Evolutionary conservation across 1,140 invertebrate species (phyloP), one percentile per base, ranked within the genome.

Genomic region (Drosophila kurseongensis): DNA sequence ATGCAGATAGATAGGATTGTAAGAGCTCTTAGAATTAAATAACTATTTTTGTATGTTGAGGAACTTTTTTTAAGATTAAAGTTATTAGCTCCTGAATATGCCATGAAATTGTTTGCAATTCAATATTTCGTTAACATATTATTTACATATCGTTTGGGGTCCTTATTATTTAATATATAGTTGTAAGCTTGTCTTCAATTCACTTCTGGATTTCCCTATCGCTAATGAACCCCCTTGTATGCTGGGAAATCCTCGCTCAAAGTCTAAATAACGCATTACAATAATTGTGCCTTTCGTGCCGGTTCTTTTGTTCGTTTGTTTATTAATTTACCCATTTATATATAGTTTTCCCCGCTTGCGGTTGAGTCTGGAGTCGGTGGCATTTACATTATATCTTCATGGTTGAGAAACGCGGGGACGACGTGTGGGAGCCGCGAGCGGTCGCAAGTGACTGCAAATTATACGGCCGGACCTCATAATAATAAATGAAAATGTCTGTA

Each of bases 401-500:
- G 83, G 69, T 59, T 76, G 40, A 75, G 62, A 73, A 61, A 73
- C 48, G 62, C 60, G 69, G 47, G 38, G 35, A 45, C 51, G 73
- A 80, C 61, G 73, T 78, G 79, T 72, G 75, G 61, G 75, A 81
- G 68, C 56, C 63, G 56, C 36, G 44, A 65, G 57, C 54, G 75
- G 41, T 29, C 57, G 71, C 57, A 80, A 77, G 80, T 76, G 61
- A 79, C 75, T 86, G 83, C 72, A 86, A 86, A 86, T 86, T 86
- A 86, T 83, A 86, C 62, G 83, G 59, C 48, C 66, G 79, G 80
- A 83, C 80, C 61, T 62, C 61, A 89, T 86, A 89, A 86, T 86
- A 86, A 83, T 86, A 86, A 86, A 86, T 83, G 84, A 80, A 86
- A 86, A 86, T 86, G 83, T 86, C 83, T 86, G 83, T 89, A 79